Base-by-base conservation (phyloP, 2,888 invertebrate genomes). In the Blastobasis adustella region DNA sequence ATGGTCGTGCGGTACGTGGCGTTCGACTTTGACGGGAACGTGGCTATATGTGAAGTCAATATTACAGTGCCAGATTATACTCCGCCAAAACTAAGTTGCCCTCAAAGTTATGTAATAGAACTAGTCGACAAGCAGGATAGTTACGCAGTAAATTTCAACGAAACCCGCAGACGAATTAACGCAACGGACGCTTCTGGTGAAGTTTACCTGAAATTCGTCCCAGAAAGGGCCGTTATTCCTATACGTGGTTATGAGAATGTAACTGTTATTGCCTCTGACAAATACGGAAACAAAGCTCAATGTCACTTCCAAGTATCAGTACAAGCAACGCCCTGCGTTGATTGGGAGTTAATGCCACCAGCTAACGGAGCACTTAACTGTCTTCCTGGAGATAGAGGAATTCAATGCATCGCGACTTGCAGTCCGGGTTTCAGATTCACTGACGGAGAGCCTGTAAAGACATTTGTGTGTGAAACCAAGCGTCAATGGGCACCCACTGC, bases 11-110 rank as follows among this genome's bases (percentile, higher is more conserved):
- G 96, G 85, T 99, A 98, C 69, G 95, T 98, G 1, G 99, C 98
- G 4, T 98, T 96, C 69, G 99, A 99, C 84, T 97, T 96, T 67
- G 98, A 98, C 71, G 98, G 98, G 61, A 99, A 99, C 72, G 97
- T 97, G 9, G 99, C 98, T 9, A 97, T 97, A 72, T 99, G 99
- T 73, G 95, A 96, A 89, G 97, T 99, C 39, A 97, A 97, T 67
- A 96, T 99, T 39, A 96, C 97, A 0, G 97, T 97, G 7, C 96
- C 96, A 39, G 97, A 98, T 79, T 94, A 97, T 50, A 97, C 96
- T 0, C 97, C 97, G 50, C 97, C 97, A 6, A 92, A 93, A 69
- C 82, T 97, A 43, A 96, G 95, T 71, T 98, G 97, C 69, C 97
- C 97, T 0, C 96, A 97, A 77, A 97, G 97, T 71, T 97, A 97